Conservation (phyloP, 2,113 vertebrate species). For the Prunella himalayana region DNA sequence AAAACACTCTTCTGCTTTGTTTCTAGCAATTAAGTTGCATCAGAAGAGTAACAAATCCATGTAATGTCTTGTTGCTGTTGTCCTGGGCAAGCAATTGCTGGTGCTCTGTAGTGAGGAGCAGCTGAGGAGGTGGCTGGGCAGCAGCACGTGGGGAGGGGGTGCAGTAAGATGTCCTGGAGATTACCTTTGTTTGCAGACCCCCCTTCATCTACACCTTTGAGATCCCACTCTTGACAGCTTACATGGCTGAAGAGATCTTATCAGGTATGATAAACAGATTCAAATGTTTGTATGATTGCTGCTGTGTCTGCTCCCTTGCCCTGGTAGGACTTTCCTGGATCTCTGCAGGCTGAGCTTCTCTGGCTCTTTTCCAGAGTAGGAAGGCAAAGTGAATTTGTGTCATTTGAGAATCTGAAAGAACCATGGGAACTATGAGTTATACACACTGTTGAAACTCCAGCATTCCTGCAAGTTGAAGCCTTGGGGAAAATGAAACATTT, state of each 20-base stretch:
- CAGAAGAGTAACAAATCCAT: neutral
- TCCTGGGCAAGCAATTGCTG: neutral
- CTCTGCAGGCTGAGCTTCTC: neutral
- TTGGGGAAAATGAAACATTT: neutral
- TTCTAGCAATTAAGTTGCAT: neutral
- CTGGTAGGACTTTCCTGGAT: neutral
- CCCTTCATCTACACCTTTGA: neutral
- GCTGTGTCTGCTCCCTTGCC: neutral
- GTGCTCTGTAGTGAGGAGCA: neutral
- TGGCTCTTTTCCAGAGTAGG: neutral
- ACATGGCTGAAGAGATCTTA: neutral
- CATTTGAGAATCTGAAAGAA: neutral
- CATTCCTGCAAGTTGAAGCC: neutral
- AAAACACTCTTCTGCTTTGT: neutral
- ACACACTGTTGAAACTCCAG: neutral
- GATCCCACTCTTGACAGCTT: neutral
- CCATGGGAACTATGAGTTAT: neutral
- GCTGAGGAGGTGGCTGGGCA: neutral
- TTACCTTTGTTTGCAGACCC: neutral
- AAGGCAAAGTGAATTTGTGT: neutral
- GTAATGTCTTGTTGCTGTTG: neutral
- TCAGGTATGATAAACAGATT: neutral
- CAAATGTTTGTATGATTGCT: neutral
- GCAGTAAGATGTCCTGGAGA: neutral
- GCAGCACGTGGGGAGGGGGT: rapidly evolving